Evolutionary conservation across 2,113 vertebrate genomes (phyloP).

Genomic region (Anoura caudifer): DNA sequence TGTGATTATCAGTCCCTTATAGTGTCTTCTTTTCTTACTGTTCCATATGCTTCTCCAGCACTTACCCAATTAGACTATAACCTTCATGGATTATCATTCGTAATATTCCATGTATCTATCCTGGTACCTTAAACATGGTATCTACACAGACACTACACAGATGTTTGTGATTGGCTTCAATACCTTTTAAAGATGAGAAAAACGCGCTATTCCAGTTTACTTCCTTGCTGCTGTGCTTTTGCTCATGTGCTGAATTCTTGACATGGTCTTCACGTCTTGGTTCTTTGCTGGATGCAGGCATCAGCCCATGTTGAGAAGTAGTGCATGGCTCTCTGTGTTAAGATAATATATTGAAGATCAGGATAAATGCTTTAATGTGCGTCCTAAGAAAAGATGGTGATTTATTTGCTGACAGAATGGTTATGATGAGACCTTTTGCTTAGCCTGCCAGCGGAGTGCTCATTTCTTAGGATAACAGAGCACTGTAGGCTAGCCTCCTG

Average conservation of each 20-base stretch:
- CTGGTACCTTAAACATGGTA: background rate
- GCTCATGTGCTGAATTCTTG: background rate
- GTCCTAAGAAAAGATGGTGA: background rate
- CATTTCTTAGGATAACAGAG: conserved; percentile 54
- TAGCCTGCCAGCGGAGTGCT: background rate
- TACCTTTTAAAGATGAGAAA: background rate
- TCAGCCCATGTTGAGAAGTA: background rate
- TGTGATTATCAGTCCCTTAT: background rate
- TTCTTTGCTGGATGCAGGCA: background rate
- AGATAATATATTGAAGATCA: background rate
- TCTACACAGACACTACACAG: background rate
- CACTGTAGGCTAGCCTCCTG: background rate
- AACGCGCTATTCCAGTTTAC: background rate
- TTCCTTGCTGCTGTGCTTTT: background rate
- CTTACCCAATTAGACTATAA: background rate
- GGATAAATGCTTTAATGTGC: background rate
- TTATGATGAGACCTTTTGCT: conserved; percentile 8
- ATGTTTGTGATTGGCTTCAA: background rate
- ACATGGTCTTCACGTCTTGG: background rate
- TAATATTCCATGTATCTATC: background rate
- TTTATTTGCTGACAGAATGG: conserved; percentile 36
- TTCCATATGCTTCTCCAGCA: background rate
- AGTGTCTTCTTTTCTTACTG: background rate
- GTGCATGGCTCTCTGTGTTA: background rate
- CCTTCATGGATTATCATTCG: background rate